These are phyloP conservation scores for Oncorhynchus tshawytscha DNA, from an alignment of 2,113 vertebrate genomes.

Conservation along the genomic window DNA sequence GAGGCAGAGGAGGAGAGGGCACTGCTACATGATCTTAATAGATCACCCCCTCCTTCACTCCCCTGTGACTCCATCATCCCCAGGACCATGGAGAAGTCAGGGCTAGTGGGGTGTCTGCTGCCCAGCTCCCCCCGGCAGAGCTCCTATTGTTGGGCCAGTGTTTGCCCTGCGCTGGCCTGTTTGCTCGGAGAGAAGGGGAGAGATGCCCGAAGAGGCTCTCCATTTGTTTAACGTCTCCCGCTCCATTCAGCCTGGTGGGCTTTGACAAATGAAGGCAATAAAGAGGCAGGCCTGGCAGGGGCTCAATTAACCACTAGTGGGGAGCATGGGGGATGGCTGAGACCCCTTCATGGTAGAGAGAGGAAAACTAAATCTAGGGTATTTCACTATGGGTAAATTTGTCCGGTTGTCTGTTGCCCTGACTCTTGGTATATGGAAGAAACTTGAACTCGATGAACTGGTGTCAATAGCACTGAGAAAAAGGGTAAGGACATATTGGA, in stretches of 20 bases:
- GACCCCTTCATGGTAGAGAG: constrained; percentile 49
- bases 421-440: constrained; percentile 11
- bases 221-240: constrained; percentile 74
- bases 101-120: constrained; percentile 40
- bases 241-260: constrained; percentile 68
- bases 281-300: constrained; percentile 70
- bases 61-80: not conserved
- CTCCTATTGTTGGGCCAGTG: constrained; percentile 47
- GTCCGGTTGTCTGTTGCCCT: constrained; percentile 45
- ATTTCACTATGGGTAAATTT: constrained; percentile 18
- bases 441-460: constrained; percentile 26
- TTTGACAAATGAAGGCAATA: constrained; percentile 76
- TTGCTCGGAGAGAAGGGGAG: constrained; percentile 3
- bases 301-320: constrained; percentile 70
- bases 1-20: not conserved
- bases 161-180: constrained; percentile 52
- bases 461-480: not conserved
- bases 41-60: not conserved
- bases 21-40: not conserved
- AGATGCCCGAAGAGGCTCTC: constrained; percentile 63
- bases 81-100: not conserved
- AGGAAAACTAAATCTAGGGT: constrained; percentile 14
- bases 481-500: not conserved
- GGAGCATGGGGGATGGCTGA: constrained; percentile 56
- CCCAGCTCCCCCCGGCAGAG: constrained; percentile 27